Base-by-base conservation (phyloP, 2,113 vertebrate genomes). In the Cairina moschata region DNA sequence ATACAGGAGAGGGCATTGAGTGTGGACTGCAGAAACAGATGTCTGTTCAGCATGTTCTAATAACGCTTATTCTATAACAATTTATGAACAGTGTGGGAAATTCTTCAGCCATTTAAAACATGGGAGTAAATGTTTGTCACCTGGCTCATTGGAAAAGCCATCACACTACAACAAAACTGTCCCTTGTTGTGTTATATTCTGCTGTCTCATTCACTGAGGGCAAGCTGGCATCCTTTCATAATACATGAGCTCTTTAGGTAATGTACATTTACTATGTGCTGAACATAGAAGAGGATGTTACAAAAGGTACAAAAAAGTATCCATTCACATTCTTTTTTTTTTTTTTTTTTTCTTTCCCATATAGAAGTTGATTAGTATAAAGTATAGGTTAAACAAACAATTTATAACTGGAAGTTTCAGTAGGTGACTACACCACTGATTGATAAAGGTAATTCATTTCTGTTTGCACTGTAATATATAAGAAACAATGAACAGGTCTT, bases 161-260 rank as follows among this genome's bases (percentile, higher is more conserved):
- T 17, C 7, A 32, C 2, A 0, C 14, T 56, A 28, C 21, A 72
- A 6, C 28, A 46, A 65, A 28, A 8, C 29, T 21, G 9, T 62
- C 20, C 54, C 26, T 6, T 1, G 9, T 9, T 32, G 32, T 76
- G 38, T 3, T 56, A 40, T 38, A 17, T 76, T 73, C 79, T 82
- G 31, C 32, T 38, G 0, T 52, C 36, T 63, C 8, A 3, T 59
- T 81, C 31, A 21, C 22, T 0, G 2, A 44, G 69, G 25, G 40
- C 34, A 56, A 82, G 13, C 32, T 60, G 29, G 4, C 28, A 32
- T 42, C 38, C 18, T 55, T 69, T 54, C 13, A 5, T 23, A 34
- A 21, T 2, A 9, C 0, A 0, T 1, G n/a, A 68, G 25, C 29
- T 84, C 73, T 54, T 17, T 21, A 58, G 14, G 11, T 63, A 1